Conservation (phyloP, 2,113 vertebrate genomes). For the Columba janthina region DNA sequence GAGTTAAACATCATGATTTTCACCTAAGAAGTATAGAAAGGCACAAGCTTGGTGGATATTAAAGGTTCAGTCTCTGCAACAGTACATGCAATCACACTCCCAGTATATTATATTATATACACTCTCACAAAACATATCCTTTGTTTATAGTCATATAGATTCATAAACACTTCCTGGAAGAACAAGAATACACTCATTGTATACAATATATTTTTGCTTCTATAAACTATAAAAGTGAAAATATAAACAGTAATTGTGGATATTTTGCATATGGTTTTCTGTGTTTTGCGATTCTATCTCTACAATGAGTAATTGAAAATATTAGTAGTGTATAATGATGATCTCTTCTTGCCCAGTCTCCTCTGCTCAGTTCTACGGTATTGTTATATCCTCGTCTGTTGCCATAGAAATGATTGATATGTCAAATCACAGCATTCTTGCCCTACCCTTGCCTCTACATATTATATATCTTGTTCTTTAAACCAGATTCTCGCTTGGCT, state of each 20-base stretch:
- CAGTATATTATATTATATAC: neutral
- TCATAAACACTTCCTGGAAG: constrained; percentile 5
- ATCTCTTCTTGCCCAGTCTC: neutral
- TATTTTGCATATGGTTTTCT: neutral
- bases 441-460: neutral
- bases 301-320: neutral
- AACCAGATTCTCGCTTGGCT: neutral
- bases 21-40: neutral
- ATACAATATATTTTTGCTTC: neutral
- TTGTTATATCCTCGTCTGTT: constrained; percentile 33
- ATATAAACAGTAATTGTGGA: neutral
- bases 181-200: neutral
- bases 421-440: constrained; percentile 12
- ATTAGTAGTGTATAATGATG: neutral
- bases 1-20: neutral
- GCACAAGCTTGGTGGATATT: neutral
- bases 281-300: neutral
- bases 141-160: constrained; percentile 12
- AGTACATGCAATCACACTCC: neutral
- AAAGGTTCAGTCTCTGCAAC: neutral
- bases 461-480: neutral
- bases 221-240: neutral
- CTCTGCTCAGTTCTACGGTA: neutral
- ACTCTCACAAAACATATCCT: neutral
- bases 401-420: constrained; percentile 66